Conservation (phyloP, 2,113 vertebrate genomes). For the Alligator mississippiensis region DNA sequence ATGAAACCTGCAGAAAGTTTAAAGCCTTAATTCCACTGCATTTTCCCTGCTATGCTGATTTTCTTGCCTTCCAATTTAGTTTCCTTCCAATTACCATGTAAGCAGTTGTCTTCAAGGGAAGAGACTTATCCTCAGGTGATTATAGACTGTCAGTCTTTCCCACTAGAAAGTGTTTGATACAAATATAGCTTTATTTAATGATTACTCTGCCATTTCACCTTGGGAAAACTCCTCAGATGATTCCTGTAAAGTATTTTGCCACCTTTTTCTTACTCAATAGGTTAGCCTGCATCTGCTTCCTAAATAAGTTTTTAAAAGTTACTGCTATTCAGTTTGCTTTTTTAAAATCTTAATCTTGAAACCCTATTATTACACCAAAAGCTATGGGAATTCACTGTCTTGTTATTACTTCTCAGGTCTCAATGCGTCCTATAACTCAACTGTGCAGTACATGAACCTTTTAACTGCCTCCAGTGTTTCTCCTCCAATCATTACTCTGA, state of each 20-base stretch:
- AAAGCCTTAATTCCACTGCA: not conserved
- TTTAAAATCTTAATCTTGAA: not conserved
- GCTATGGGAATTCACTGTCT: not conserved
- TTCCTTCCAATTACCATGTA: not conserved
- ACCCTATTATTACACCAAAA: not conserved
- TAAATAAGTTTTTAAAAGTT: not conserved
- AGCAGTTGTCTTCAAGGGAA: not conserved
- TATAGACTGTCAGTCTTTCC: not conserved
- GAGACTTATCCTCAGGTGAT: not conserved
- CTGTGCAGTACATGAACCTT: not conserved
- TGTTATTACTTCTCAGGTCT: not conserved
- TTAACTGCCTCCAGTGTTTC: not conserved
- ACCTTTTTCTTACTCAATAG: not conserved
- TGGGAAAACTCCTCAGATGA: fast-evolving
- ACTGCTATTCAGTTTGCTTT: not conserved
- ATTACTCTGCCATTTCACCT: not conserved
- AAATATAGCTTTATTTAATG: not conserved
- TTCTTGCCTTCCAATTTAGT: not conserved
- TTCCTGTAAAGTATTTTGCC: not conserved
- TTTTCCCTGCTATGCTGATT: not conserved
- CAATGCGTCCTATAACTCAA: not conserved
- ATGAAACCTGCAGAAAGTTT: no score
- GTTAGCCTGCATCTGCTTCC: not conserved
- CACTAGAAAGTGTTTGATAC: not conserved
- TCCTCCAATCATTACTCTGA: conserved; percentile 11